phyloP scores from a whole-genome alignment of 2,888 invertebrate genomes.

The Phaonia tiefii region DNA sequence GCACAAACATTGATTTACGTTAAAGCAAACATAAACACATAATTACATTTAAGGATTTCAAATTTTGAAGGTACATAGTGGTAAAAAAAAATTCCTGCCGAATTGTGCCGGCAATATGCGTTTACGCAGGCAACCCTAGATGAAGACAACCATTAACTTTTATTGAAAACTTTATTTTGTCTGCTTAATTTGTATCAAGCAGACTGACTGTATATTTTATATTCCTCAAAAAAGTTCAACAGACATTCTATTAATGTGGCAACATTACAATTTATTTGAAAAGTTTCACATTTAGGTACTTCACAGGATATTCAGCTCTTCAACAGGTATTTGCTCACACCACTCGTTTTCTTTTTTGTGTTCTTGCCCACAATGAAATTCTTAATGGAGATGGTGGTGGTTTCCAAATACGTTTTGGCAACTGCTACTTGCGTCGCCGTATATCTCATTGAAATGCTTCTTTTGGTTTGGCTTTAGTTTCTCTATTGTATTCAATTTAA shows the following conservation, averaged over 20 bases:
- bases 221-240: background rate
- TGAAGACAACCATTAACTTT: too few relatives aligned
- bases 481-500: background rate
- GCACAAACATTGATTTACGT: too few relatives aligned
- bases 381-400: conserved; percentile 2
- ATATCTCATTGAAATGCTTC: background rate
- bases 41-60: too few relatives aligned
- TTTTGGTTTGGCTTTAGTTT: background rate
- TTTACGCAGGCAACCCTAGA: too few relatives aligned
- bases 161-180: too few relatives aligned
- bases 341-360: background rate
- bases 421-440: background rate
- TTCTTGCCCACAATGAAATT: background rate
- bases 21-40: too few relatives aligned
- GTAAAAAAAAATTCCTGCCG: too few relatives aligned
- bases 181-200: too few relatives aligned
- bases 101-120: too few relatives aligned
- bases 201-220: too few relatives aligned
- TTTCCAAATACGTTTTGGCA: conserved; percentile 14
- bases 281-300: background rate
- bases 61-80: too few relatives aligned
- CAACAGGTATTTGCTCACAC: background rate
- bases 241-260: background rate
- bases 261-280: background rate
- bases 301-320: background rate